Percentiles rank a stretch among this genome's conserved stretches.
Conservation (phyloP, 2,888 invertebrate species). For the Gandaritis pyraliata region DNA sequence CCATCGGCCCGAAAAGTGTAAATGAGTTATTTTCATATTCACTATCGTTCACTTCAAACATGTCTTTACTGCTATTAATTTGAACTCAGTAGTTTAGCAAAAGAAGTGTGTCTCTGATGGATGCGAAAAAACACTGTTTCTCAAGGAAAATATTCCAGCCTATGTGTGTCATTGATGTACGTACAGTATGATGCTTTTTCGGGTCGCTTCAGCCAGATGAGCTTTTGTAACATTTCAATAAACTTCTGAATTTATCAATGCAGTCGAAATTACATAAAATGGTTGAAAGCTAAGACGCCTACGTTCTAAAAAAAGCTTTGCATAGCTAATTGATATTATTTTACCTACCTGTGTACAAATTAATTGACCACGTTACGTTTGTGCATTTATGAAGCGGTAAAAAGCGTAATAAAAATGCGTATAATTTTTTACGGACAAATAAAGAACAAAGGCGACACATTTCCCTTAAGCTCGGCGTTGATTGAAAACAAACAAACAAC, state of each 20-base stretch:
- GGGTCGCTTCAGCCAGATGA: no score
- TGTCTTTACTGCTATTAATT: slow-evolving; percentile 16
- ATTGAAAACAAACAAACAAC: slow-evolving; percentile 39
- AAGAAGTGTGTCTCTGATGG: slow-evolving; percentile 45
- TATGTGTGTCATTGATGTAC: slow-evolving; percentile 36
- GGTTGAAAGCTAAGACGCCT: no score
- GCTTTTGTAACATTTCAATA: no score
- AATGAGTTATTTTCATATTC: slow-evolving; percentile 61
- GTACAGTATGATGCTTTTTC: slow-evolving; percentile 50
- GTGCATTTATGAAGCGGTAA: no score
- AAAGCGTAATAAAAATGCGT: no score
- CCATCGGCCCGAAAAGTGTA: slow-evolving; percentile 66
- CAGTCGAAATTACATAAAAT: not conserved
- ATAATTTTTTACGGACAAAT: no score
- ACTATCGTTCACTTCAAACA: slow-evolving; percentile 46
- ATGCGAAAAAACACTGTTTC: slow-evolving; percentile 54
- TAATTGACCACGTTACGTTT: no score
- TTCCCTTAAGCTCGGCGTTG: slow-evolving; percentile 18
- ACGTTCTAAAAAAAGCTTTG: no score
- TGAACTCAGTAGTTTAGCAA: slow-evolving; percentile 8
- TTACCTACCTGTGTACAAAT: no score
- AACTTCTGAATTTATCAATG: not conserved
- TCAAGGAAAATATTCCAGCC: slow-evolving; percentile 31
- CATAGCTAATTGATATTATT: no score
- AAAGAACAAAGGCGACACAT: slow-evolving; percentile 7